Percentiles rank a stretch among this genome's conserved stretches.
phyloP scores from a whole-genome alignment of 1,140 invertebrate genomes.

The Aphaenogaster floridana region DNA sequence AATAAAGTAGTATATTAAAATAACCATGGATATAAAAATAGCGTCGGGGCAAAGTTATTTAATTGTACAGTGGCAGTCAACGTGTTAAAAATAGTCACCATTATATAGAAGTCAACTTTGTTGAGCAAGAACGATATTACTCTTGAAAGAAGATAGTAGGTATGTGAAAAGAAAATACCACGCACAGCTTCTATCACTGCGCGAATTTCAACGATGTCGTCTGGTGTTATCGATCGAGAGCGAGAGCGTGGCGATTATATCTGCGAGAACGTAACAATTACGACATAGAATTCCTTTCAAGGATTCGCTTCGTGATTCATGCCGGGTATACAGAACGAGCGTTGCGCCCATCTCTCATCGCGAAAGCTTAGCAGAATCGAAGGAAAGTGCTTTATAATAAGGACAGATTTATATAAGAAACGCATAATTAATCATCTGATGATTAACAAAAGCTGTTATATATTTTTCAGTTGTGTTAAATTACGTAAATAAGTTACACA shows the following conservation, averaged over 20 bases:
- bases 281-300: constrained; percentile 61
- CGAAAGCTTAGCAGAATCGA: constrained; percentile 27
- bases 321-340: constrained; percentile 26
- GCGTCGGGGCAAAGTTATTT: too few species aligned
- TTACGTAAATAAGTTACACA: background rate
- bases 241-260: constrained; percentile 43
- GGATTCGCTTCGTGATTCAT: constrained; percentile 54
- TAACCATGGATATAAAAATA: too few species aligned
- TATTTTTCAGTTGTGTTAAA: background rate
- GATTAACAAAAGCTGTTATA: too few species aligned
- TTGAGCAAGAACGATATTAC: background rate
- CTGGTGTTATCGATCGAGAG: constrained; percentile 26
- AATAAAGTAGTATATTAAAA: too few species aligned
- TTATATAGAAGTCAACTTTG: background rate
- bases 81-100: background rate
- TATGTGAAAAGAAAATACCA: background rate
- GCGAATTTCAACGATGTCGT: constrained; percentile 23
- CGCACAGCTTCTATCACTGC: background rate
- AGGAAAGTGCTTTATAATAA: constrained; percentile 31
- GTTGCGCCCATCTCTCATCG: constrained; percentile 11
- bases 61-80: too few species aligned
- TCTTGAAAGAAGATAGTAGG: background rate
- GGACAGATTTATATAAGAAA: background rate
- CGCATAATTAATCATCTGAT: background rate
- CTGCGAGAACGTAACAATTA: constrained; percentile 52